Conservation (phyloP, 2,797 vertebrate genomes). For the Phalloptychus januarius region DNA sequence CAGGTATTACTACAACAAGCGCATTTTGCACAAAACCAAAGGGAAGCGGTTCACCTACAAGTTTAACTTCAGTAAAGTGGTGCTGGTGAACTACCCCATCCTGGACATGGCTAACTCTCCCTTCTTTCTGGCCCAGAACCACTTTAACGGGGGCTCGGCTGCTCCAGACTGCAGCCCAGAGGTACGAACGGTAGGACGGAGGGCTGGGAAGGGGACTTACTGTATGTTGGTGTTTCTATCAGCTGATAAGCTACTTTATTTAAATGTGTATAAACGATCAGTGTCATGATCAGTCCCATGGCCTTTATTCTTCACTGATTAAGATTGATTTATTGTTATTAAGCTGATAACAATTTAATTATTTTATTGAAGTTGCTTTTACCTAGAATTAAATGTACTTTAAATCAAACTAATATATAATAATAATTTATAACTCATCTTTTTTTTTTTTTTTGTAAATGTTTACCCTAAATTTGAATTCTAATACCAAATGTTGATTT, state of each 20-base stretch:
- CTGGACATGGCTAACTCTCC: slow-evolving; percentile 91
- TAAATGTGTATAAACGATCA: background rate
- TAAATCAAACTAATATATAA: background rate
- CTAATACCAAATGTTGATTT: background rate
- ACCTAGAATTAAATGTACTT: background rate
- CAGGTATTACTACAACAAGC: slow-evolving; percentile 97
- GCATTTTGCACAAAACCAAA: slow-evolving; percentile 95
- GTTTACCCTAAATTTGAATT: background rate
- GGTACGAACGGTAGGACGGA: slow-evolving; percentile 72
- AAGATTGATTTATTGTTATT: background rate
- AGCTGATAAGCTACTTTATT: background rate
- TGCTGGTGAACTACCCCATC: slow-evolving; percentile 91
- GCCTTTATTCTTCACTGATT: background rate
- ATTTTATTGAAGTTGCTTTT: background rate
- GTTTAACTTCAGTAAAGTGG: slow-evolving; percentile 96
- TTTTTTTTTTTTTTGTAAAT: background rate
- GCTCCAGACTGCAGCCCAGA: slow-evolving; percentile 88
- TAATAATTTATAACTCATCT: background rate
- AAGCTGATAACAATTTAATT: background rate
- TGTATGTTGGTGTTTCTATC: slow-evolving; percentile 1
- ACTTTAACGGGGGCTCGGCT: slow-evolving; percentile 83
- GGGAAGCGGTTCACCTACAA: slow-evolving; percentile 97
- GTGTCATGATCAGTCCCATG: background rate
- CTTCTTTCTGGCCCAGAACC: slow-evolving; percentile 88
- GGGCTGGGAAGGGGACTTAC: background rate